phyloP scores from a whole-genome alignment of 2,888 invertebrate species.

The Hermaeophaga mercurialis region DNA sequence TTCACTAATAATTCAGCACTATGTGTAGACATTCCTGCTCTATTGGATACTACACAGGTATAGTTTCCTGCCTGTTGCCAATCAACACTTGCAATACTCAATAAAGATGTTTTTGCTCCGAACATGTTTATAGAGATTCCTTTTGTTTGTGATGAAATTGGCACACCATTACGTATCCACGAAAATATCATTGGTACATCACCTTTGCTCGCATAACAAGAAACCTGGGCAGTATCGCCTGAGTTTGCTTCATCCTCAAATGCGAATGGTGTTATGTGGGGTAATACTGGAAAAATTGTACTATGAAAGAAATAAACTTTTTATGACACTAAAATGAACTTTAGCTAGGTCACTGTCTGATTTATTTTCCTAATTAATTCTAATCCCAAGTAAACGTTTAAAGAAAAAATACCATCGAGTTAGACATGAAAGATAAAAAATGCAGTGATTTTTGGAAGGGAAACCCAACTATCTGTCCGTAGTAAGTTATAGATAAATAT shows the following conservation, averaged over 20 bases:
- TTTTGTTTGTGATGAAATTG: conserved; percentile 62
- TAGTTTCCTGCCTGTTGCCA: conserved; percentile 63
- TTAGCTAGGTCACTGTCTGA: too few species aligned
- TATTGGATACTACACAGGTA: conserved; percentile 62
- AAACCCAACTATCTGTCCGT: too few species aligned
- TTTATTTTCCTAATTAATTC: too few species aligned
- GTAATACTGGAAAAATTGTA: conserved; percentile 53
- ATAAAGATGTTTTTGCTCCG: conserved; percentile 67
- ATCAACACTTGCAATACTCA: conserved; percentile 63
- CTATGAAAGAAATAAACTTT: too few species aligned
- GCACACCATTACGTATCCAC: conserved; percentile 72
- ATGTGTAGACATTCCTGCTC: conserved; percentile 59
- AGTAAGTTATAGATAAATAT: too few species aligned
- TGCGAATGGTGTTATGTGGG: conserved; percentile 71
- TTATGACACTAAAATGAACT: too few species aligned
- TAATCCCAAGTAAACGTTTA: too few species aligned
- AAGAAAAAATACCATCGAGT: too few species aligned
- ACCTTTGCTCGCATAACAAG: conserved; percentile 66
- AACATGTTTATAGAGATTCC: conserved; percentile 63
- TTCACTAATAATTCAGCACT: conserved; percentile 62
- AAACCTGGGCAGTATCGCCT: conserved; percentile 69
- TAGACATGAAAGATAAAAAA: too few species aligned
- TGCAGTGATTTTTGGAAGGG: too few species aligned
- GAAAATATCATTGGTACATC: conserved; percentile 76
- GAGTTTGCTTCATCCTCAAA: conserved; percentile 70